Conservation (phyloP, 1,140 invertebrate species). For the Lordiphosa clarofinis region DNA sequence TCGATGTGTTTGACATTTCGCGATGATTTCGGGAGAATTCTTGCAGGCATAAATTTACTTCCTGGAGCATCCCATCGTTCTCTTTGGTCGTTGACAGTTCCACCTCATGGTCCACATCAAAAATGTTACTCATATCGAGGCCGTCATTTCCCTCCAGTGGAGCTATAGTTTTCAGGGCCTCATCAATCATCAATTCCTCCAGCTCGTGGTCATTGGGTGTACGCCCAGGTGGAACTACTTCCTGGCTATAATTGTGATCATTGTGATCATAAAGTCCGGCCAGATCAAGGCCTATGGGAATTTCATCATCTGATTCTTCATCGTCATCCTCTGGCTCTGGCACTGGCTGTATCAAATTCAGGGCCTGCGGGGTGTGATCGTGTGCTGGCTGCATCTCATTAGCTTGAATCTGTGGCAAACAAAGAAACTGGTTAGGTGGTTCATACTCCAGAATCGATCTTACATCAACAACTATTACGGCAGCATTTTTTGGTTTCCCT, state of each 20-base stretch:
- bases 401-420: slow-evolving; percentile 40
- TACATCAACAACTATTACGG: slow-evolving; percentile 23
- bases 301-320: neutral
- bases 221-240: neutral
- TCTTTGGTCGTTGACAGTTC: neutral
- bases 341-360: slow-evolving; percentile 21
- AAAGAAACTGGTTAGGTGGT: slow-evolving; percentile 44
- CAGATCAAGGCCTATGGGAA: neutral
- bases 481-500: slow-evolving; percentile 2
- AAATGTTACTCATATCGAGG: neutral
- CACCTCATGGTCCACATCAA: neutral
- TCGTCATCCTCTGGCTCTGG: neutral
- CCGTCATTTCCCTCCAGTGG: neutral
- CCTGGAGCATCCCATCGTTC: neutral
- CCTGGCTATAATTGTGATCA: neutral
- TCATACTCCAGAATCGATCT: slow-evolving; percentile 18
- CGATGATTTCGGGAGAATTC: slow-evolving; percentile 13
- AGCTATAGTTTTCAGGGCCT: neutral
- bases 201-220: neutral
- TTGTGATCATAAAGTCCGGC: neutral
- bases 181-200: slow-evolving; percentile 10
- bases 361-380: neutral
- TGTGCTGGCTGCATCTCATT: slow-evolving; percentile 4
- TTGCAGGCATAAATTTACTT: slow-evolving; percentile 8
- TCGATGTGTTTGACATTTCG: neutral